phyloP scores from a whole-genome alignment of 2,888 invertebrate species.

The Sympetrum striolatum region DNA sequence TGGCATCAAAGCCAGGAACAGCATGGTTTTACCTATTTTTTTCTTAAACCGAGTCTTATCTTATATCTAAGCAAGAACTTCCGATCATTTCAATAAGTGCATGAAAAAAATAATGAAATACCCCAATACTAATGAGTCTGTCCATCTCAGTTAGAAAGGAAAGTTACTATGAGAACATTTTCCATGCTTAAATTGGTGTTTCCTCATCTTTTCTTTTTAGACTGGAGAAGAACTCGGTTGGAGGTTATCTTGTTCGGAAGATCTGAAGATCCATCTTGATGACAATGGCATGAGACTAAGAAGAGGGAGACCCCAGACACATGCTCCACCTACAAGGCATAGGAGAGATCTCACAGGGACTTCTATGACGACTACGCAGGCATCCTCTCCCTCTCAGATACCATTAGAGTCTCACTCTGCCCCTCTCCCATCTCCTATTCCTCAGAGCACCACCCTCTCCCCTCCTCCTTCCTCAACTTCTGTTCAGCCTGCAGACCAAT shows the following conservation, averaged over 20 bases:
- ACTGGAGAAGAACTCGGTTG: slow-evolving; percentile 8
- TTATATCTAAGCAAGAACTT: too few species aligned
- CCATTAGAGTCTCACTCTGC: not conserved
- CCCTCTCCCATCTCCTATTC: not conserved
- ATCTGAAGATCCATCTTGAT: slow-evolving; percentile 53
- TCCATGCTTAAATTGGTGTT: too few species aligned
- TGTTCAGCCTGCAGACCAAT: not conserved
- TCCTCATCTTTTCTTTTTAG: not conserved
- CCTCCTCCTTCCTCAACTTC: not conserved
- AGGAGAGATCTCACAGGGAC: slow-evolving; percentile 49
- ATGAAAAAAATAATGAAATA: too few species aligned
- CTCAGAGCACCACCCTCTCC: not conserved
- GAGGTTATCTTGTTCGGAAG: slow-evolving; percentile 6
- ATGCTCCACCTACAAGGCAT: slow-evolving; percentile 52
- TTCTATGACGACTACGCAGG: slow-evolving; percentile 14
- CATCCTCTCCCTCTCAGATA: slow-evolving; percentile 2
- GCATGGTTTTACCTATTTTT: too few species aligned
- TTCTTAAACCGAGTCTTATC: too few species aligned
- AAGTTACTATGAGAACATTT: too few species aligned
- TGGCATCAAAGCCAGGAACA: too few species aligned
- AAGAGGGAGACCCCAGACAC: slow-evolving; percentile 46
- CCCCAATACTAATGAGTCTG: too few species aligned
- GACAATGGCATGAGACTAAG: slow-evolving; percentile 41
- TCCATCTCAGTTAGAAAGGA: too few species aligned
- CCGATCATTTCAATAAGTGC: too few species aligned